Conservation (phyloP, 2,888 invertebrate genomes). For the Autographa gamma region DNA sequence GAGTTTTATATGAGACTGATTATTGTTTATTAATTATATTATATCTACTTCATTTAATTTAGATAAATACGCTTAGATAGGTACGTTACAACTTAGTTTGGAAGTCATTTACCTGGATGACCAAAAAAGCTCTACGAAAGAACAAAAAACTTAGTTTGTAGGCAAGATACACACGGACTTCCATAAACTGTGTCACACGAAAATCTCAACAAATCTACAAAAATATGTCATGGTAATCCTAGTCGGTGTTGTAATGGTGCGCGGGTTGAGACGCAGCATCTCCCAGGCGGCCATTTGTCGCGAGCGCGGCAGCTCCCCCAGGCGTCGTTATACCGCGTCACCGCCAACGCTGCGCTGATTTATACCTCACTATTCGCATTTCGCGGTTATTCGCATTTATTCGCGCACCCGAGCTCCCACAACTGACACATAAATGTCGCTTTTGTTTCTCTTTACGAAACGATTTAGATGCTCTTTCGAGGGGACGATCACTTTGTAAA, state of each 20-base stretch:
- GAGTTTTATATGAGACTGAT: too few relatives aligned
- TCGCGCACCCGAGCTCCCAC: constrained; percentile 67
- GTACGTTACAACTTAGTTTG: too few relatives aligned
- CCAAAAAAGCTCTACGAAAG: background rate
- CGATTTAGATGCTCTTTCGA: constrained; percentile 70
- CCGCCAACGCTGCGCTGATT: constrained; percentile 77
- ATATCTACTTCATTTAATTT: too few relatives aligned
- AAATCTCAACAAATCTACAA: background rate
- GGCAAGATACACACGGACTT: too few relatives aligned
- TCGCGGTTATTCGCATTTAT: constrained; percentile 54
- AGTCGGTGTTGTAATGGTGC: constrained; percentile 50
- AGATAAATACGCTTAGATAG: too few relatives aligned
- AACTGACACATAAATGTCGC: constrained; percentile 87
- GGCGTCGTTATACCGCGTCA: constrained; percentile 80
- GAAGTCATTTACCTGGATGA: too few relatives aligned
- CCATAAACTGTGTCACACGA: background rate
- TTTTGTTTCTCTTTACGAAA: constrained; percentile 84
- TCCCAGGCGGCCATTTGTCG: constrained; percentile 84
- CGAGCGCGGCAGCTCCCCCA: constrained; percentile 70
- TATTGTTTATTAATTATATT: too few relatives aligned
- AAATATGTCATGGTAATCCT: constrained; percentile 46
- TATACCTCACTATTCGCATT: constrained; percentile 68
- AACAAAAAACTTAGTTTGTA: too few relatives aligned
- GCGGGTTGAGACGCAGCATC: constrained; percentile 57
- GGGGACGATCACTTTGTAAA: constrained; percentile 45